Base-by-base conservation (phyloP, 2,113 vertebrate genomes). In the Malurus alboscapulatus region DNA sequence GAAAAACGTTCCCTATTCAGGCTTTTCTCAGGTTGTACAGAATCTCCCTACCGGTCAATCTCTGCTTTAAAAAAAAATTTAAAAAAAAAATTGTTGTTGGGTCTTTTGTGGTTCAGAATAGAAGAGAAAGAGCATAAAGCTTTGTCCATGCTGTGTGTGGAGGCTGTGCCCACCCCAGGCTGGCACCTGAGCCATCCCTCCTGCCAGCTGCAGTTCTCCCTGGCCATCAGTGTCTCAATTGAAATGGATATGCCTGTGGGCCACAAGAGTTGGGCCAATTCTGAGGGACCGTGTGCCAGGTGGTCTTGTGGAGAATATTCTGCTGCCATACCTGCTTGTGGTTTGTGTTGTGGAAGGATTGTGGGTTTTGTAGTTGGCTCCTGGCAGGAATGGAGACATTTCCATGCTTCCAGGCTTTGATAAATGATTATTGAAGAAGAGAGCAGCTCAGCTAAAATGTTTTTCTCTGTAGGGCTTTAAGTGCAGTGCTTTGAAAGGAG, bases 221-320 rank as follows among this genome's bases (percentile, higher is more conserved):
- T 0, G 1, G 32, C 27, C 67, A 72, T 10, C 19, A 16, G 54
- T 0, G 0, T 51, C 47, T 12, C 27, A 71, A 15, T 4, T 3
- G 18, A 50, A 88, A 68, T 27, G 73, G 47, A 40, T 79, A 58
- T 42, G 55, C 38, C 30, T 20, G 27, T 55, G 55, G 20, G 32
- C 58, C 48, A 20, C 32, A 32, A 24, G 47, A 40, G 25, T 34
- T 57, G 50, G 29, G 40, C n/a, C 72, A 63, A 6, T 61, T 90
- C 45, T 61, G 63, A 75, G 38, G 36, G 79, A 40, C 71, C 67
- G 48, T 12, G 48, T 63, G 87, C 87, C 90, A 90, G 32, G 40
- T 68, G 15, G 3, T 83, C 40, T 71, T 87, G 53, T 76, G 91
- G 65, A 48, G 75, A 91, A 53, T 7, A 40, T 80, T 83, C 40